Percentiles rank a stretch among this genome's conserved stretches.
Evolutionary conservation across 1,140 invertebrate genomes (phyloP).

Genomic region (Wasmannia auropunctata): DNA sequence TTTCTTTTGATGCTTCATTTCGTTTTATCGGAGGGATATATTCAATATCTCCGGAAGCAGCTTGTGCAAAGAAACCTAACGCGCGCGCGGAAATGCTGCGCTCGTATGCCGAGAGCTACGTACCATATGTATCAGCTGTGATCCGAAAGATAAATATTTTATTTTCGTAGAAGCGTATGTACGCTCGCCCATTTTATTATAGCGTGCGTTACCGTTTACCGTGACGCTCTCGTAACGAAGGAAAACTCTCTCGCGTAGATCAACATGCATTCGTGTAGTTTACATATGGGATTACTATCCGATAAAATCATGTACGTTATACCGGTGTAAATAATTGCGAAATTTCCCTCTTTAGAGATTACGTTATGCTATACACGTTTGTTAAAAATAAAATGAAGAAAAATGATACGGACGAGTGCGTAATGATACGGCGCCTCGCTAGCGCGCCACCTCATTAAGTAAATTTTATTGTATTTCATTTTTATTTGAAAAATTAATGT

Average conservation of each 20-base stretch:
- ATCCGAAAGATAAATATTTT: constrained; percentile 48
- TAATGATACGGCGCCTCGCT: background rate
- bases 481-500: background rate
- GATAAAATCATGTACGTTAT: constrained; percentile 3
- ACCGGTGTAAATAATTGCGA: background rate
- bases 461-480: background rate
- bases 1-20: background rate
- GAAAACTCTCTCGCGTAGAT: constrained; percentile 13
- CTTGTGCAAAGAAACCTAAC: constrained; percentile 8
- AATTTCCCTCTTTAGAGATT: background rate
- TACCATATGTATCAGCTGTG: background rate
- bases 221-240: constrained; percentile 19
- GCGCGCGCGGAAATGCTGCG: background rate
- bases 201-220: background rate
- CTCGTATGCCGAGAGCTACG: background rate
- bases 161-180: constrained; percentile 7
- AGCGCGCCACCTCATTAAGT: background rate
- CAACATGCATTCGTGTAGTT: constrained; percentile 16
- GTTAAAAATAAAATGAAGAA: background rate
- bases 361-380: too few species aligned
- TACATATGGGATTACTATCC: constrained; percentile 25
- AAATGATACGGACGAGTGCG: background rate
- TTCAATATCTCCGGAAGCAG: constrained; percentile 26
- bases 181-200: constrained; percentile 3
- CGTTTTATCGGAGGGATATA: background rate